Base-by-base conservation (phyloP, 1,140 invertebrate species). In the Drosophila fuyamai region DNA sequence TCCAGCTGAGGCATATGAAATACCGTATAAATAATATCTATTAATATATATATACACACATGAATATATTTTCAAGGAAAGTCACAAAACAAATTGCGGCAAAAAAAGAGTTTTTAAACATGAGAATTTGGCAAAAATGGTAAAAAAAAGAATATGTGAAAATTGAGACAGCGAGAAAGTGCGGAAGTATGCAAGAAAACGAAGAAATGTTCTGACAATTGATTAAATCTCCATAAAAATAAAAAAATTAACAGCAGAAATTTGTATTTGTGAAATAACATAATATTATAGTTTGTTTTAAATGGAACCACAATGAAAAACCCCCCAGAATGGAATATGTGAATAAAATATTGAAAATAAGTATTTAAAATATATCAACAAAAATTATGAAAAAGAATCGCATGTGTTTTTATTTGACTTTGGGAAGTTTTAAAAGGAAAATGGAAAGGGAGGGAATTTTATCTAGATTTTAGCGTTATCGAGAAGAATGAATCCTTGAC, bases 351-450 rank as follows among this genome's bases (percentile, higher is more conserved):
- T 83, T 89, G 66, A 77, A 78, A 55, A 89, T 89, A 89, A 89
- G 84, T 89, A 89, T 89, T 89, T 88, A 89, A 86, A 86, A 88
- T 86, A 86, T 86, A 86, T 86, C 76, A 86, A 86, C 58, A 77
- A 54, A 76, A 88, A 88, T 80, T 79, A 88, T 68, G 61, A 62
- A 85, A 75, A 81, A 58, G 44, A 51, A 44, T 44, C 40, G 2
- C 14, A 0, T 5, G 38, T 16, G 47, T 62, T 75, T 14, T 74
- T 63, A 71, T 51, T 71, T 14, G 7, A 2, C 10, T 36, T 43
- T 29, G 36, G 53, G 13, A 46, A 14, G 7, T 29, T 43, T 32
- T 14, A 23, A 23, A 23, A 23, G 4, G 23, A 2, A 23, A 23
- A 23, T 23, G 23, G 23, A 23, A 23, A 23, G 4, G 0, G 18